Base-by-base conservation (phyloP, 2,888 invertebrate genomes). In the Coleophora flavipennella region DNA sequence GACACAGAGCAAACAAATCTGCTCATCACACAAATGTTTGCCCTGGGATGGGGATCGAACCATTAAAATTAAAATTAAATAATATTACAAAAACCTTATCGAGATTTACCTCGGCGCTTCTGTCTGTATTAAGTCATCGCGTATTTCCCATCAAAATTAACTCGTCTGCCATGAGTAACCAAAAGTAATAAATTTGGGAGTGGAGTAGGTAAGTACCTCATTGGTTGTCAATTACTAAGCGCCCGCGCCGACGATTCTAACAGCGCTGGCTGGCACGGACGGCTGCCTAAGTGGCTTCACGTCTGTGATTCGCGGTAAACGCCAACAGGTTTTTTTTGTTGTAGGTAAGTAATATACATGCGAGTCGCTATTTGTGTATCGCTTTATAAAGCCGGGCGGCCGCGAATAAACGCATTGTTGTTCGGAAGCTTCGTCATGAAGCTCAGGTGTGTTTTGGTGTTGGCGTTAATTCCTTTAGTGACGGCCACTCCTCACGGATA, bases 311-410 rank as follows among this genome's bases (percentile, higher is more conserved):
- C 76, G 65, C 65, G 58, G 74, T 78, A 76, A 70, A 69, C 66
- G 56, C 62, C 58, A 66, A 77, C 77, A 60, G 73, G 83, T 83
- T 83, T 81, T 83, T 81, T 77, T 79, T 74, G 67, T 63, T 62
- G 58, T 11, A 8, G 20, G 13, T 8, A 10, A 12, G 6, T 62
- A 63, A 68, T 67, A 63, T 57, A 68, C 63, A 64, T 49, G 44
- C 65, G 57, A 62, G 56, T 59, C 61, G 58, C 65, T 78, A 79
- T 80, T 79, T 79, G 63, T 72, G 75, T 69, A 64, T 74, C 62
- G 78, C 74, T 81, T 81, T 83, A 83, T 81, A 83, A 83, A 77
- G 70, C 68, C 71, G 59, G 64, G 55, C 59, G 58, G 50, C 50
- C 52, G 55, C 56, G 52, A 55, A 66, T 61, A 63, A 68, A 64